Conservation (phyloP, 37 sponge, comb jelly and placozoan genomes). For the Oopsacas minuta region DNA sequence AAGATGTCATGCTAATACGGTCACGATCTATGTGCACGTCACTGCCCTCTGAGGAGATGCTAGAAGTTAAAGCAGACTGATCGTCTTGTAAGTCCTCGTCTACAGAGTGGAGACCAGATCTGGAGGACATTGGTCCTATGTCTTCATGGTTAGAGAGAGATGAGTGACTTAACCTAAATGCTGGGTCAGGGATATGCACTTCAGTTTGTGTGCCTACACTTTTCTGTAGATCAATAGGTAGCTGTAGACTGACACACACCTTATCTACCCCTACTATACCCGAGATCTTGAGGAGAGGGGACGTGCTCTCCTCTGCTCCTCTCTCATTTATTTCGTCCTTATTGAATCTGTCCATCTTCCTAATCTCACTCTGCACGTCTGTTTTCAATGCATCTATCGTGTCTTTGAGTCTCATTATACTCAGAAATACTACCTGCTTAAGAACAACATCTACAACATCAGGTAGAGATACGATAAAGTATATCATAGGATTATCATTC, state of each 20-base stretch:
- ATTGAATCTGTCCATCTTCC: constrained; percentile 15
- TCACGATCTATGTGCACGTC: not conserved
- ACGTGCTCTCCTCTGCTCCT: not conserved
- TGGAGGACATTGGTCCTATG: not conserved
- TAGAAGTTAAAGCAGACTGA: not conserved
- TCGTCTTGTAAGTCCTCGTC: not conserved
- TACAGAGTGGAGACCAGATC: not conserved
- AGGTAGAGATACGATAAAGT: not conserved
- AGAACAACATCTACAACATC: not conserved
- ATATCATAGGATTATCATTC: not conserved
- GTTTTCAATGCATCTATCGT: not conserved
- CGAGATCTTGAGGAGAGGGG: not conserved
- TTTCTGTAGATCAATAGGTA: not conserved
- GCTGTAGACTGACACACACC: not conserved
- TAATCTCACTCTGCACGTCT: not conserved
- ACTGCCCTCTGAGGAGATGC: not conserved
- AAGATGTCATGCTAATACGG: not conserved
- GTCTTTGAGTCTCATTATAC: constrained; percentile 10
- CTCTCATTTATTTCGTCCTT: not conserved
- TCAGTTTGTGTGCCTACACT: not conserved
- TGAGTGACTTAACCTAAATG: not conserved
- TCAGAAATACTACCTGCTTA: not conserved
- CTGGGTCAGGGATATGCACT: not conserved
- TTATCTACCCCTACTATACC: not conserved
- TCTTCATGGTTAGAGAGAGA: not conserved